Base-by-base conservation (phyloP, 2,797 vertebrate genomes). In the Orestias chungarensis region DNA sequence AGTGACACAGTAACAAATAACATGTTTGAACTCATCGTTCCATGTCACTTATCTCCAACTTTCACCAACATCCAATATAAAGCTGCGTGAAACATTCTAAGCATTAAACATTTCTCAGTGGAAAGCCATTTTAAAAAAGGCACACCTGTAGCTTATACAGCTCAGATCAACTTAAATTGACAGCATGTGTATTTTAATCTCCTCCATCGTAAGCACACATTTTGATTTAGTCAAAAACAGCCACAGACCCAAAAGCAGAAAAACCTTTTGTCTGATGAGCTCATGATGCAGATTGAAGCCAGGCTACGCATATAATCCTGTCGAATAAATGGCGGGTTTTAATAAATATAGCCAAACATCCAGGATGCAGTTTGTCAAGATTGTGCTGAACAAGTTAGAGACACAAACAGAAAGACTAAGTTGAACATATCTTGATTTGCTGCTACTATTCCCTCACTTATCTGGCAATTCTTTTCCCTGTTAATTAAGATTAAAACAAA, bases 161-260 rank as follows among this genome's bases (percentile, higher is more conserved):
- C 33, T 20, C 17, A 40, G 23, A 67, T 67, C 33, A 66, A 38
- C 23, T 57, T 25, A 47, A 46, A 47, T 29, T 38, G 15, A 73
- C 9, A 73, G 64, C 64, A 46, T 20, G n/a, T 57, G 71, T 12
- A 29, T 27, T 70, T 11, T 46, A 46, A 40, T 49, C 47, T 59
- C n/a, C n/a, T 11, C 33, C 40, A 61, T 49, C 42, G 25, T 59
- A 61, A 49, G 43, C 42, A 74, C 18, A 61, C 49, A 27, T 67
- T 23, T n/a, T 40, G 43, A n/a, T 47, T 29, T 67, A 49, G 33
- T 66, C 52, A 59, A 27, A 65, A 31, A 44, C 49, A 66, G 25
- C 3, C 35, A 50, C n/a, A 25, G 59, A 64, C 6, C 25, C 8
- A 64, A 43, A 64, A 6, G 6, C 12, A 40, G 35, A 61, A 17